Base-by-base conservation (phyloP, 2,113 vertebrate genomes). In the Lontra canadensis region DNA sequence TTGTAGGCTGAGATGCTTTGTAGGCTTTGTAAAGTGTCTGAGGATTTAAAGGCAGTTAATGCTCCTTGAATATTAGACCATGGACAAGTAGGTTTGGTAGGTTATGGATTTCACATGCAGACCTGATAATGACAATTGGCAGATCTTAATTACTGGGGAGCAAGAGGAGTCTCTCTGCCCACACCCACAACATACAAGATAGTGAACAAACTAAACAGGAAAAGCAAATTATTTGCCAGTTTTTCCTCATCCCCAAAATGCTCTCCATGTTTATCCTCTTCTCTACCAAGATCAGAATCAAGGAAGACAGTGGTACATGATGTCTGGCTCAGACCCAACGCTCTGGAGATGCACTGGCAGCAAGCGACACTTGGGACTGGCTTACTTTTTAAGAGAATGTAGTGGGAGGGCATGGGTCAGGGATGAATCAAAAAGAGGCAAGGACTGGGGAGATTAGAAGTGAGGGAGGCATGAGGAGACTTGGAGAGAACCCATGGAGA, bases 291-390 rank as follows among this genome's bases (percentile, higher is more conserved):
- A 59, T 17, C 34, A 73, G 49, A 79, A 10, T 6, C 34, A 8
- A 8, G 17, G 69, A 71, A 23, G 42, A 25, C 1, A 44, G 3
- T 5, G 20, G 1, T 2, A 44, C 3, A 8, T 29, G 13, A 13
- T 0, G 0, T 15, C 15, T 49, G 90, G 12, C 8, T 73, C 25
- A 49, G 42, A 34, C 34, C 13, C 18, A 57, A 49, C 4, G 3
- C 42, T 79, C 2, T 21, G 13, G 86, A 55, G 8, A 23, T 26
- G 17, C 7, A 12, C 36, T 4, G 7, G 52, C 26, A 57, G 21
- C 3, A 29, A 84, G 39, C 29, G 20, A 83, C 4, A 59, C 2
- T 57, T 14, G 36, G 29, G 59, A 31, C 36, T 34, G 42, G 17
- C 18, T 91, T 21, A 7, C 3, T 52, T 83, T 55, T 65, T 26